Evolutionary conservation across 2,113 vertebrate species (phyloP).

Genomic region (Daubentonia madagascariensis): DNA sequence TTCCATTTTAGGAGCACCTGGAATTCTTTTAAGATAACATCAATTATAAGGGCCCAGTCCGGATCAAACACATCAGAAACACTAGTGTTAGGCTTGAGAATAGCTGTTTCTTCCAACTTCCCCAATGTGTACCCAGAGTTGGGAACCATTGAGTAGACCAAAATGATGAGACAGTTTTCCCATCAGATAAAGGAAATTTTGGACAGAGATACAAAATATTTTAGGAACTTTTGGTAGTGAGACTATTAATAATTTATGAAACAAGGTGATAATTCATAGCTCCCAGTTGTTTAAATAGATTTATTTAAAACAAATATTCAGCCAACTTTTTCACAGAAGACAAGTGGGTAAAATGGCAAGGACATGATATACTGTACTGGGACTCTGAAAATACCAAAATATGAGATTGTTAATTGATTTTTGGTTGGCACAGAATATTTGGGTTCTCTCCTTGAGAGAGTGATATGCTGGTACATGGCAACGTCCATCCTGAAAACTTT

Average conservation of each 20-base stretch:
- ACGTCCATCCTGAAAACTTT: not conserved
- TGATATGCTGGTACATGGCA: not conserved
- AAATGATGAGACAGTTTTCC: not conserved
- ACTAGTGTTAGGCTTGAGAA: not conserved
- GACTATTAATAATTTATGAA: not conserved
- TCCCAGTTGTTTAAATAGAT: not conserved
- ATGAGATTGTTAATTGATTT: not conserved
- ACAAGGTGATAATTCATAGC: not conserved
- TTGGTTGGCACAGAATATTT: not conserved
- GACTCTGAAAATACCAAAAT: conserved; percentile 24
- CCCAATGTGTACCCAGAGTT: not conserved
- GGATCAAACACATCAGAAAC: not conserved
- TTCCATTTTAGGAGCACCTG: not conserved
- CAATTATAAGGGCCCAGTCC: not conserved
- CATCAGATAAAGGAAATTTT: not conserved
- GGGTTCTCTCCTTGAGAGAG: not conserved
- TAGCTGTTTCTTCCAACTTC: not conserved
- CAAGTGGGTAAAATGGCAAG: not conserved
- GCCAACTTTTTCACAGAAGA: not conserved
- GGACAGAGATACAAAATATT: not conserved
- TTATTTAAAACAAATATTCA: conserved; percentile 25
- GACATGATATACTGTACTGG: not conserved
- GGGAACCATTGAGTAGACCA: not conserved
- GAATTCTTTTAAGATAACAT: conserved; percentile 4
- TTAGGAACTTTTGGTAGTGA: not conserved